Evolutionary conservation across 2,888 invertebrate species (phyloP), one percentile per base, ranked within the genome.

Genomic region (Scaptomyza caliginosa): DNA sequence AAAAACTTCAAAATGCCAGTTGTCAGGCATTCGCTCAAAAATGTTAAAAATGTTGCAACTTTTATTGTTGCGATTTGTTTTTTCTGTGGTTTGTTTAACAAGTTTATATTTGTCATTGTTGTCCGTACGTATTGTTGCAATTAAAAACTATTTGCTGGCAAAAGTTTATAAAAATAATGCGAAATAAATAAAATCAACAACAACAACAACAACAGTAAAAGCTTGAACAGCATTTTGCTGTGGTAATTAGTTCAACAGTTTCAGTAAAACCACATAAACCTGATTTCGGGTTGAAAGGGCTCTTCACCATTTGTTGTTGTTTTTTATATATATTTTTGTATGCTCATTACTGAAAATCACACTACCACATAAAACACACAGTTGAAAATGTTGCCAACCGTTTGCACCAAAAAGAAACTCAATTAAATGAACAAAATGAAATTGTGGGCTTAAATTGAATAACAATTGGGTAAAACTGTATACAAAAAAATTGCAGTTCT

Each of bases 191-290:
- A 17, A n/a, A n/a, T n/a, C 26, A 46, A 32, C 30, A 59, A 32
- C 40, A 67, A 45, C 8, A 36, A 5, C 4, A 59, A 48, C 46
- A 58, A 30, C 42, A 45, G 39, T 46, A 45, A 59, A 48, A 52
- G 34, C 49, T 40, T 45, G 43, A 45, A 42, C 42, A 49, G 45
- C 52, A 59, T 51, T 80, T 77, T 63, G 49, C 62, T 74, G 82
- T 63, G 82, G 72, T 85, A 78, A 80, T 80, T 82, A 82, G 76
- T 64, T 55, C 50, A 79, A 73, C 71, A 75, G 54, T 68, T 71
- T 38, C 63, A 51, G 16, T 60, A 62, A 64, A 78, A 70, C 86
- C 80, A 49, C 83, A 85, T 45, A 67, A 79, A 70, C 70, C 76
- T 72, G 73, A 79, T 82, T 80, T 75, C 23, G 64, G 68, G 50